phyloP scores from a whole-genome alignment of 2,888 invertebrate genomes.

The Lasius fuliginosus region DNA sequence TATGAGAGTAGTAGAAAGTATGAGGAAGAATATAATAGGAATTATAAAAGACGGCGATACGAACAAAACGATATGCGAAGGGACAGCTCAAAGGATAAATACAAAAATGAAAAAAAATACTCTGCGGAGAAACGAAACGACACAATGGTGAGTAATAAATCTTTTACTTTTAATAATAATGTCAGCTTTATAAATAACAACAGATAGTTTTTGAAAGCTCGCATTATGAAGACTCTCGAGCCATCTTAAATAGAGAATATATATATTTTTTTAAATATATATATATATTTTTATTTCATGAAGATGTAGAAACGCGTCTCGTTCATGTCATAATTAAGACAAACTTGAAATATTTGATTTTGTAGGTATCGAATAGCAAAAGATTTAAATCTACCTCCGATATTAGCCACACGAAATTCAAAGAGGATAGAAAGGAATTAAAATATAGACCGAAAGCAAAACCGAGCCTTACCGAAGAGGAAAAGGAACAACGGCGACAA shows the following conservation, averaged over 20 bases:
- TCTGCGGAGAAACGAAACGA: constrained; percentile 20
- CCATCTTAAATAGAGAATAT: not conserved
- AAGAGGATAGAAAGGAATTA: constrained; percentile 72
- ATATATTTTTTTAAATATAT: not conserved
- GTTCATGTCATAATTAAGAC: not conserved
- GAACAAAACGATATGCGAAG: constrained; percentile 45
- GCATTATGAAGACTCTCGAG: not conserved
- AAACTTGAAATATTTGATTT: constrained; percentile 4
- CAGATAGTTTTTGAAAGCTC: not conserved
- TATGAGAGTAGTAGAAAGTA: constrained; percentile 32
- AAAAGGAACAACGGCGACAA: constrained; percentile 90
- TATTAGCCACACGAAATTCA: constrained; percentile 19
- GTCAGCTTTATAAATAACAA: constrained; percentile 5
- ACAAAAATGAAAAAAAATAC: constrained; percentile 15
- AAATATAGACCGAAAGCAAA: constrained; percentile 78
- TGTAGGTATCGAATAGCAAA: not conserved
- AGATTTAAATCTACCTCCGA: not conserved
- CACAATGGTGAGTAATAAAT: not conserved
- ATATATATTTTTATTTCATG: not conserved
- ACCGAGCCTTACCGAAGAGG: constrained; percentile 88
- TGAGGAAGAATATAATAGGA: constrained; percentile 26
- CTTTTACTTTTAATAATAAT: not conserved
- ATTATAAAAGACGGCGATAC: constrained; percentile 54
- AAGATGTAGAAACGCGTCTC: not conserved
- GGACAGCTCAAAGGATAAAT: constrained; percentile 40